phyloP scores from a whole-genome alignment of 2,797 vertebrate species.

The Sebastes miniatus region DNA sequence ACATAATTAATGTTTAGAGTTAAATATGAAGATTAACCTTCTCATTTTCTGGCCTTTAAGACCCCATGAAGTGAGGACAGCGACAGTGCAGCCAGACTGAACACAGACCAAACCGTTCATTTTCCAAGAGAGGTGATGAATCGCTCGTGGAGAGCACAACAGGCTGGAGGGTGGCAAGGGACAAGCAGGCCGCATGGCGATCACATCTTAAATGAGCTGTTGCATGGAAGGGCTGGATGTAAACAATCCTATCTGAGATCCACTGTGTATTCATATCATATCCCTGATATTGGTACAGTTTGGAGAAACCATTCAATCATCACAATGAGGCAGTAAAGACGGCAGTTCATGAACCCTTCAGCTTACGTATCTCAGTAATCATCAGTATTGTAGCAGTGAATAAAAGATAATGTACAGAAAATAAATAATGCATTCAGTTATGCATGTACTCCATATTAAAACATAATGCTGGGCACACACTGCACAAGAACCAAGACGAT shows the following conservation, averaged over 20 bases:
- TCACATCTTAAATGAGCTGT: slow-evolving; percentile 4
- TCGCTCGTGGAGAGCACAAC: neutral
- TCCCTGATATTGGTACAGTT: neutral
- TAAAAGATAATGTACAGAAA: neutral
- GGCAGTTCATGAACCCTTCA: neutral
- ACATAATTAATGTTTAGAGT: neutral
- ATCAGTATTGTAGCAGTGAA: slow-evolving; percentile 7
- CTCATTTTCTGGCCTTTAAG: neutral
- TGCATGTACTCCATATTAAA: neutral
- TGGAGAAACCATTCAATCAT: neutral
- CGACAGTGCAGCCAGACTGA: neutral
- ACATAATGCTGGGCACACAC: too few species aligned
- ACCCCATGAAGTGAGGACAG: neutral
- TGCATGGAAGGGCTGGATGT: neutral
- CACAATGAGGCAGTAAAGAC: neutral
- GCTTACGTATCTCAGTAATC: slow-evolving; percentile 6
- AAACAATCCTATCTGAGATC: neutral
- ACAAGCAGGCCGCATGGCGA: neutral
- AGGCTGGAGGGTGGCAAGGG: neutral
- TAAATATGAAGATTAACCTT: neutral
- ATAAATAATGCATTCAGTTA: neutral
- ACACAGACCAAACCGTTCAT: neutral
- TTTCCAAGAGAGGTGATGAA: neutral
- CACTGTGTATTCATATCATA: neutral
- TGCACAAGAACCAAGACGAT: too few species aligned